Evolutionary conservation across 2,888 invertebrate species (phyloP).

Genomic region (Apamea epomidion): DNA sequence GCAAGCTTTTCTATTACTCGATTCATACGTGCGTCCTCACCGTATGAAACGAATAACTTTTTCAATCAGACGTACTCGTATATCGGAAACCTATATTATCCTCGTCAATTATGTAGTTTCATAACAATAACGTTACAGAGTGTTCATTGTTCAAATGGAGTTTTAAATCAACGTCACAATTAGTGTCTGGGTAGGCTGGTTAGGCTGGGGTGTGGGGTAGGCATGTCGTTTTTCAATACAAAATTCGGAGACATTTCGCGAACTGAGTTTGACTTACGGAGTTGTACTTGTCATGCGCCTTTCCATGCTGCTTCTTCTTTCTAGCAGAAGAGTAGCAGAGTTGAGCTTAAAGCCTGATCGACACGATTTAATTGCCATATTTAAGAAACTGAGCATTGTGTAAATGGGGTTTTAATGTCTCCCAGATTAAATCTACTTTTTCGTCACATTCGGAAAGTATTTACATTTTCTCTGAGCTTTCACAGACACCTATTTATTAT

Average conservation of each 20-base stretch:
- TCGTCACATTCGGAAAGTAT: neutral
- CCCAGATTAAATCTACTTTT: neutral
- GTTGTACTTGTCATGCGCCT: neutral
- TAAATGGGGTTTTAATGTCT: neutral
- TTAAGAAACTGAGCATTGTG: neutral
- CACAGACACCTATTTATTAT: neutral
- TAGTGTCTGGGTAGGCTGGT: neutral
- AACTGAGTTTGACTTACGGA: slow-evolving; percentile 20
- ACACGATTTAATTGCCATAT: neutral
- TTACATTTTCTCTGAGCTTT: neutral
- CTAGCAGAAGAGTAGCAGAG: slow-evolving; percentile 39
- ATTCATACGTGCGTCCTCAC: slow-evolving; percentile 19
- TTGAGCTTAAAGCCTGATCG: neutral
- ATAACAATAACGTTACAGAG: neutral
- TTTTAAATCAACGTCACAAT: slow-evolving; percentile 18
- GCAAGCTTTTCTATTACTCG: neutral
- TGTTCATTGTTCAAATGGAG: neutral
- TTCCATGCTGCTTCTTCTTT: slow-evolving; percentile 37
- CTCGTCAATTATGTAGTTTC: neutral
- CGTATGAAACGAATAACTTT: slow-evolving; percentile 8
- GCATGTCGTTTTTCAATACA: slow-evolving; percentile 44
- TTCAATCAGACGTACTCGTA: neutral
- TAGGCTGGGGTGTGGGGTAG: too few species aligned
- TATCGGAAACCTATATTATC: slow-evolving; percentile 5
- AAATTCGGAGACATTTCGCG: slow-evolving; percentile 48